Conservation (phyloP, 1,140 invertebrate species). For the Drosophila repletoides region DNA sequence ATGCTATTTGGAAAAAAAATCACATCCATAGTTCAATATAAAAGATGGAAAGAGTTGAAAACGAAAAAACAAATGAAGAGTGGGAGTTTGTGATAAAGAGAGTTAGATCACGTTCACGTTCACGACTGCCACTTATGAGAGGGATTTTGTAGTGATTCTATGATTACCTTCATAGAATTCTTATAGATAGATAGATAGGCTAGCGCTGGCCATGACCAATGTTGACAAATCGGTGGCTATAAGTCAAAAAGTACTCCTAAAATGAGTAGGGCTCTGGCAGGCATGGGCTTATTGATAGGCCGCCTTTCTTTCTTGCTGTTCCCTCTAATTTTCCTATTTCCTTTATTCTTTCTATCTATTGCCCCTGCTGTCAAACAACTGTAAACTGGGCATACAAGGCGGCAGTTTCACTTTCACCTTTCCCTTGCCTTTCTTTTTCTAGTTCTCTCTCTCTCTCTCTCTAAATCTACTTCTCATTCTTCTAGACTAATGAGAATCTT, state of each 20-base stretch:
- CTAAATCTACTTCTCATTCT: too few relatives aligned
- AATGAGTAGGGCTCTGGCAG: not conserved
- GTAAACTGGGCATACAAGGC: constrained; percentile 24
- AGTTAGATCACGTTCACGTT: constrained; percentile 23
- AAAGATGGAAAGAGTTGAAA: not conserved
- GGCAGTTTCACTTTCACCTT: constrained; percentile 76
- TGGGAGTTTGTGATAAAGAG: not conserved
- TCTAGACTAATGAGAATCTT: constrained; percentile 41
- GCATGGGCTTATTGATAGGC: constrained; percentile 38
- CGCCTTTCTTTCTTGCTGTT: constrained; percentile 4
- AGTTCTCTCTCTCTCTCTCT: not conserved
- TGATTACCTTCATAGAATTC: constrained; percentile 52
- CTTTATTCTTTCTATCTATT: not conserved
- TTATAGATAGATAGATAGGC: constrained; percentile 42
- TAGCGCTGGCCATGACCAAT: constrained; percentile 62
- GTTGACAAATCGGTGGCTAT: constrained; percentile 73
- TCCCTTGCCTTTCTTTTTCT: constrained; percentile 22
- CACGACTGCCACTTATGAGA: constrained; percentile 32
- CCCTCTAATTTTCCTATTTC: not conserved
- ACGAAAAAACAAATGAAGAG: not conserved
- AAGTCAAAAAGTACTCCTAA: constrained; percentile 62
- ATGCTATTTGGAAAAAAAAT: not conserved
- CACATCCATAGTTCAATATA: not conserved
- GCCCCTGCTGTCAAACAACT: constrained; percentile 30
- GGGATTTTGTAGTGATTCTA: constrained; percentile 10